These are phyloP conservation scores for Tiliqua scincoides DNA, from an alignment of 2,113 vertebrate genomes.

Conservation along the genomic window DNA sequence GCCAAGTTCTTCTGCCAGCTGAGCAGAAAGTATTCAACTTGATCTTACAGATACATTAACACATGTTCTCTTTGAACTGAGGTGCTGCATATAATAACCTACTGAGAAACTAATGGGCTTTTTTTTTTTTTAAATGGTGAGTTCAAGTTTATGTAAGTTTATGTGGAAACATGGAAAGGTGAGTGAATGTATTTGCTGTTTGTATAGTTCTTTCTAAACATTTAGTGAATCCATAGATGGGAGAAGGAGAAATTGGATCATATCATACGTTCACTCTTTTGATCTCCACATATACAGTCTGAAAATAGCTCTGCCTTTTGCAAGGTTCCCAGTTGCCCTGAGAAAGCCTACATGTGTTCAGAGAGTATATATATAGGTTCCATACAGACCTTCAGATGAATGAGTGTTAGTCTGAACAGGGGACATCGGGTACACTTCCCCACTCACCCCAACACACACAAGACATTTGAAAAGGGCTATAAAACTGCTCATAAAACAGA, in stretches of 20 bases:
- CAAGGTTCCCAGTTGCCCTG: too few relatives aligned
- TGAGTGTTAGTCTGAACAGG: not conserved
- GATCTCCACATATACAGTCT: not conserved
- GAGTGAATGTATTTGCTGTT: not conserved
- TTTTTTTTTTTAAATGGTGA: not conserved
- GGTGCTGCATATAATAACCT: slow-evolving; percentile 2
- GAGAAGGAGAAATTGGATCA: not conserved
- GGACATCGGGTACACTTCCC: too few relatives aligned
- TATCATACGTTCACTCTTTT: not conserved
- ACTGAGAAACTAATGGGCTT: not conserved
- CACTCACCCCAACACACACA: too few relatives aligned
- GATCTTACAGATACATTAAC: slow-evolving; percentile 3
- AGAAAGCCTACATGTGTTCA: not conserved
- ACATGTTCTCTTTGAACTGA: not conserved
- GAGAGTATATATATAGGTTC: not conserved
- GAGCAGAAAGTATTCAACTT: not conserved
- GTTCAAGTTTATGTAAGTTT: not conserved
- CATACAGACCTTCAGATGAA: not conserved
- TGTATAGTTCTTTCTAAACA: not conserved
- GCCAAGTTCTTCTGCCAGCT: slow-evolving; percentile 3
- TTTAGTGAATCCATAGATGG: not conserved
- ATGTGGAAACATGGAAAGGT: not conserved
- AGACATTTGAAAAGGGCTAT: too few relatives aligned
- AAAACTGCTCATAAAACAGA: not conserved
- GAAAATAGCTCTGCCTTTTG: not conserved